Conservation (phyloP, 35 echinoderm and acorn worm genomes). For the Ophioderma brevispina region DNA sequence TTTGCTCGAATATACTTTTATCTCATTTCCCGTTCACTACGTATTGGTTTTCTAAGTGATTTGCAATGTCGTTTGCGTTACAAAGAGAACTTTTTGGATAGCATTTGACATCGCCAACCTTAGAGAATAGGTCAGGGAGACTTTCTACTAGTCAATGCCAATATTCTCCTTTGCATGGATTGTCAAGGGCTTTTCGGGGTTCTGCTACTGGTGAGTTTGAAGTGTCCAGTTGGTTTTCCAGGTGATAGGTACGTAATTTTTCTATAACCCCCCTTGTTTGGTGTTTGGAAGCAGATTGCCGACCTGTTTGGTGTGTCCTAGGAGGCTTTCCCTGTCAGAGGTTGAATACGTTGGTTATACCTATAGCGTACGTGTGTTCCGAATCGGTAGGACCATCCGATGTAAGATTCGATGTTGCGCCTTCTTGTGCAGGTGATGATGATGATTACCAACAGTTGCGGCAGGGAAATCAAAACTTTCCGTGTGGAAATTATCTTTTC, state of each 20-base stretch:
- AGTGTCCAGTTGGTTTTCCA: neutral
- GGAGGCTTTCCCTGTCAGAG: too few species aligned
- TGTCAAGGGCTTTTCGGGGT: neutral
- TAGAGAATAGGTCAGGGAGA: neutral
- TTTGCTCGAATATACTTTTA: neutral
- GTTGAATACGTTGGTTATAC: too few species aligned
- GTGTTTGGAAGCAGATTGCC: too few species aligned
- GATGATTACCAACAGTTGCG: neutral
- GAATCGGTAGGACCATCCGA: too few species aligned
- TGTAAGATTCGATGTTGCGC: too few species aligned
- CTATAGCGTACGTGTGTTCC: too few species aligned
- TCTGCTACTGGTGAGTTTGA: neutral
- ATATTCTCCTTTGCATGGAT: neutral
- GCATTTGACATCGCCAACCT: neutral
- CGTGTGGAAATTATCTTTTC: too few species aligned
- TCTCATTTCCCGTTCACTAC: neutral
- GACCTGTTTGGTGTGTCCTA: too few species aligned
- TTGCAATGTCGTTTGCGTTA: neutral
- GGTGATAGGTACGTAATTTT: neutral
- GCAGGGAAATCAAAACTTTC: too few species aligned
- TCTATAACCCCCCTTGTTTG: neutral
- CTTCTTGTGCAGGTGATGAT: neutral
- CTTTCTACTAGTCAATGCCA: neutral
- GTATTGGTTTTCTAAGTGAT: neutral
- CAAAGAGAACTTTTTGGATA: neutral